phyloP scores from a whole-genome alignment of 2,797 vertebrate species.

The Crax fasciolata region DNA sequence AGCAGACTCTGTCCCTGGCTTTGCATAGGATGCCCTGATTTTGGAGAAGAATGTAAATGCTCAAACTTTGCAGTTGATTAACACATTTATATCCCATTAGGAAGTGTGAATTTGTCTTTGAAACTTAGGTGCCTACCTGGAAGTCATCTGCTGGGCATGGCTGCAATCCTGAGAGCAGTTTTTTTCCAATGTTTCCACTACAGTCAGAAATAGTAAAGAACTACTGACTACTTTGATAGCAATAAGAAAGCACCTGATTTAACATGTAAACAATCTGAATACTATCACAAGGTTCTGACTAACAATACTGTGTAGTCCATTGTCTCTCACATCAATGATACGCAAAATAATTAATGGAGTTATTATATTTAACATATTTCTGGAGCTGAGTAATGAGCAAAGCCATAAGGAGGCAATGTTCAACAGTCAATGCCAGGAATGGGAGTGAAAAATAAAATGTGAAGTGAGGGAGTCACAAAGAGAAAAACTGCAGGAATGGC shows the following conservation, averaged over 20 bases:
- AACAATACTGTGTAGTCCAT: neutral
- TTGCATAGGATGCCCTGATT: neutral
- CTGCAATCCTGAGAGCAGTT: neutral
- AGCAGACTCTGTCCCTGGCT: neutral
- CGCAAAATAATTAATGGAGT: neutral
- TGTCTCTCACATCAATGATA: neutral
- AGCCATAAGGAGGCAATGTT: neutral
- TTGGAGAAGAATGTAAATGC: neutral
- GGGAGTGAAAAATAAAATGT: neutral
- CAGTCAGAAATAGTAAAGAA: neutral
- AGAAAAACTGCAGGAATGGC: neutral
- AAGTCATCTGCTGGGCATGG: neutral
- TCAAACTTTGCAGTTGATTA: neutral
- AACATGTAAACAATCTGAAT: neutral
- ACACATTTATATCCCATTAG: neutral
- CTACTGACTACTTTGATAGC: neutral
- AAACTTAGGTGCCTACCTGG: neutral
- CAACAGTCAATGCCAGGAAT: neutral
- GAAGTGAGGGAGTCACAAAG: neutral
- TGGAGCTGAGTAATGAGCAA: neutral
- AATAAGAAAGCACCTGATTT: neutral
- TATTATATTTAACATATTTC: neutral
- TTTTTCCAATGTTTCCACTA: neutral
- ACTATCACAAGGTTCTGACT: neutral
- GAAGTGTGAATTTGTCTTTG: neutral